Evolutionary conservation across 2,888 invertebrate genomes (phyloP).

Genomic region (Ernsta delagoae): DNA sequence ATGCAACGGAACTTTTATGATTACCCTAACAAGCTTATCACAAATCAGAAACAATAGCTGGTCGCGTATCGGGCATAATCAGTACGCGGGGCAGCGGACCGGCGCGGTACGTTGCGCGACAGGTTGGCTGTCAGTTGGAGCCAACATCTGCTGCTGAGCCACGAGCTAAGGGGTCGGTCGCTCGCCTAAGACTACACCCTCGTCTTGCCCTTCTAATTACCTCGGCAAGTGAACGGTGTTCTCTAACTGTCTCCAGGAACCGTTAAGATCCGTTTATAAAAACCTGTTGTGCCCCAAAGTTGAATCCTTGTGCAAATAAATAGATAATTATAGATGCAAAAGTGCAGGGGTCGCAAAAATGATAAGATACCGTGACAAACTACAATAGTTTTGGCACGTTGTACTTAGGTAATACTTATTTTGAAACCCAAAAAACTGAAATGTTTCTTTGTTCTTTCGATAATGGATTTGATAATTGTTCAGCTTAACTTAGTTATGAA

Average conservation of each 20-base stretch:
- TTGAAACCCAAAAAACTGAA: neutral
- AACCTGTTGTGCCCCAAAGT: constrained; percentile 70
- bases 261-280: constrained; percentile 80
- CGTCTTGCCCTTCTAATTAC: constrained; percentile 77
- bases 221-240: constrained; percentile 54
- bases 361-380: constrained; percentile 66
- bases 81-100: constrained; percentile 68
- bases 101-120: constrained; percentile 80
- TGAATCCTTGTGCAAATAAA: constrained; percentile 53
- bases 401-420: neutral
- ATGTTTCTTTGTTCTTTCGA: too few species aligned
- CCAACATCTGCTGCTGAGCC: constrained; percentile 75
- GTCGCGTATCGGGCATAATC: constrained; percentile 71
- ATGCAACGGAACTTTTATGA: constrained; percentile 12
- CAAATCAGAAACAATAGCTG: constrained; percentile 68
- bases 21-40: constrained; percentile 54
- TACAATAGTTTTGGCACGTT: constrained; percentile 52
- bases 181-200: constrained; percentile 71
- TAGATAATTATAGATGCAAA: constrained; percentile 55
- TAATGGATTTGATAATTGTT: too few species aligned
- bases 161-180: constrained; percentile 58
- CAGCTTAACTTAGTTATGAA: too few species aligned
- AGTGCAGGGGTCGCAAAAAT: constrained; percentile 79
- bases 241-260: constrained; percentile 73
- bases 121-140: constrained; percentile 81